These are phyloP conservation scores for Temnothorax nylanderi DNA, from an alignment of 1,140 invertebrate genomes.

Conservation along the genomic window DNA sequence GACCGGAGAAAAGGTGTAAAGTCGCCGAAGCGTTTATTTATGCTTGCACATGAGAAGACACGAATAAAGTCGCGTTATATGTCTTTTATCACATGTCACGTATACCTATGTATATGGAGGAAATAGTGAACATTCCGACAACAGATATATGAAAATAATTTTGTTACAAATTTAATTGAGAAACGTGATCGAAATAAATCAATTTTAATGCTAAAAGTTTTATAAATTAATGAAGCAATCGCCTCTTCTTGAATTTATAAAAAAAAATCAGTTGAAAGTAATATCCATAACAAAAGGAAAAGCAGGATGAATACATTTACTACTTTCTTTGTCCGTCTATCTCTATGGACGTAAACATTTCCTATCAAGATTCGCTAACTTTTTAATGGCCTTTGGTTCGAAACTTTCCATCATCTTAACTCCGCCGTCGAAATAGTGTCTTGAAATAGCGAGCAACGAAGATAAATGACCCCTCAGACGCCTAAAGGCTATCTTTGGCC, in stretches of 20 bases:
- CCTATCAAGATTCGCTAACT: constrained; percentile 46
- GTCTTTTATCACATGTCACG: neutral
- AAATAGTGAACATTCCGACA: neutral
- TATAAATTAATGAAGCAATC: neutral
- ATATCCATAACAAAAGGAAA: constrained; percentile 14
- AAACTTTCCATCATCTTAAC: constrained; percentile 58
- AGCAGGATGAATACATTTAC: constrained; percentile 29
- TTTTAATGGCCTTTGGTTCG: constrained; percentile 46
- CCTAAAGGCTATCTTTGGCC: neutral
- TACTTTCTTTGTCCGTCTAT: neutral
- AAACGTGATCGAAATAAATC: neutral
- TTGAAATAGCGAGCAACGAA: constrained; percentile 39
- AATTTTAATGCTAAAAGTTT: constrained; percentile 8
- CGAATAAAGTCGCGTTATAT: constrained; percentile 7
- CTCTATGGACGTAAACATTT: constrained; percentile 40
- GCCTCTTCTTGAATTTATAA: constrained; percentile 3
- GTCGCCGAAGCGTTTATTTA: constrained; percentile 29
- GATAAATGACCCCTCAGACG: constrained; percentile 23
- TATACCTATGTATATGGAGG: neutral
- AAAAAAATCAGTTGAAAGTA: constrained; percentile 20
- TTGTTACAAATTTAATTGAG: neutral
- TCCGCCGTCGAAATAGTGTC: constrained; percentile 46
- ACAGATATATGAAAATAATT: neutral
- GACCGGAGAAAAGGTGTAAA: constrained; percentile 51
- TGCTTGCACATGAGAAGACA: constrained; percentile 18